Percentiles rank a stretch among this genome's conserved stretches.
Evolutionary conservation across 2,888 invertebrate genomes (phyloP).

Genomic region (Suillia variegata): DNA sequence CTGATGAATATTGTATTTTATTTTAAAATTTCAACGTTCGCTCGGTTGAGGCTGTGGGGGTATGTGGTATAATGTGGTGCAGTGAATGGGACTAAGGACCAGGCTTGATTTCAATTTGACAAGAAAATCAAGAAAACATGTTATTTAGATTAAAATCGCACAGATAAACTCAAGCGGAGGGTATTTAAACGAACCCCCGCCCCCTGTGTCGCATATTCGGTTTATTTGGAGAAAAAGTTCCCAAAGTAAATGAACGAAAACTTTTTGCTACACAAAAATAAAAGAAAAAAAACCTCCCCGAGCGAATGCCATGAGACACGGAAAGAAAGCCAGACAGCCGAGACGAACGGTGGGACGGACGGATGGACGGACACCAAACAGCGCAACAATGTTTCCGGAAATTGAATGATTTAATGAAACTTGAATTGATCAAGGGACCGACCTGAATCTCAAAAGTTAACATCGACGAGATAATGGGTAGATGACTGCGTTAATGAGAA

Average conservation of each 20-base stretch:
- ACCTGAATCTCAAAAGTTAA: not conserved
- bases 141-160: conserved; percentile 12
- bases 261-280: too few relatives aligned
- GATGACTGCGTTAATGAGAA: not conserved
- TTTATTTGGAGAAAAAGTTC: too few relatives aligned
- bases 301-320: too few relatives aligned
- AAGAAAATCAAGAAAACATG: conserved; percentile 8
- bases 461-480: not conserved
- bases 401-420: conserved; percentile 54
- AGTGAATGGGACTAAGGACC: not conserved
- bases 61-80: not conserved
- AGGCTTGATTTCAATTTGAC: conserved; percentile 2
- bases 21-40: conserved; percentile 5
- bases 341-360: too few relatives aligned
- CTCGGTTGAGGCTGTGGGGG: not conserved
- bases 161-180: not conserved
- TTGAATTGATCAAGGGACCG: conserved; percentile 30
- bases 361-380: too few relatives aligned
- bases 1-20: conserved; percentile 12
- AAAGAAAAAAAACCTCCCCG: too few relatives aligned
- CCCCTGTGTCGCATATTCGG: too few relatives aligned
- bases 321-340: too few relatives aligned
- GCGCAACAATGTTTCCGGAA: conserved; percentile 32
- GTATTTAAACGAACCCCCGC: not conserved
- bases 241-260: too few relatives aligned